Base-by-base conservation (phyloP, 2,113 vertebrate genomes). In the Speoplatyrhinus poulsoni region DNA sequence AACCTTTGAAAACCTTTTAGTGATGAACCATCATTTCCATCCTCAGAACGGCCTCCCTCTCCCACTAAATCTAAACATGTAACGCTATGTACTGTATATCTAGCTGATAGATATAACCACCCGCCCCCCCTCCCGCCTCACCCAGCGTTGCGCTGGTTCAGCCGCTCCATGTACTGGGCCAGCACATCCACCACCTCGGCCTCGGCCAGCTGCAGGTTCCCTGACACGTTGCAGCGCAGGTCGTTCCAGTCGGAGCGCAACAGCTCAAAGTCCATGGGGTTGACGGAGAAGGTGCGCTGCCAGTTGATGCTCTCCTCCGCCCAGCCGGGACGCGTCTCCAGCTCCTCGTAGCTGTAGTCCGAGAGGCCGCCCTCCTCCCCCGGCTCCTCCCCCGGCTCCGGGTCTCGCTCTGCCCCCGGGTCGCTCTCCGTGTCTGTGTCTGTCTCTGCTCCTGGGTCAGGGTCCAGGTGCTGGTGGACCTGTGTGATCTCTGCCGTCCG, bases 161-260 rank as follows among this genome's bases (percentile, higher is more conserved):
- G 96, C 66, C 93, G 95, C 90, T 99, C 97, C 98, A 99, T 98
- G 90, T 98, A 99, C 90, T 98, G 96, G 0, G 96, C 95, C 77
- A 96, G 92, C 73, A 98, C 95, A 0, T 98, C 97, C 62, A 99
- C 96, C 0, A 97, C 97, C 88, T 99, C 98, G 0, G 95, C 91
- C 90, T 99, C 97, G 0, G 91, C 85, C 84, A 99, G 95, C 93
- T 98, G 98, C 60, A 99, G 92, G 89, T 99, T 99, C 2, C 98
- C 97, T 0, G 97, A 99, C 59, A 99, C 96, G 0, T 99, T 99
- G 88, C 98, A 99, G 79, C 96, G 95, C 64, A 99, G 93, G 87
- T 99, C 98, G 0, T 98, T 99, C 98, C 98, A 99, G 90, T 99
- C 98, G 0, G 98, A 99, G 70, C 98, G 95, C 88, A 98, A 91